Conservation (phyloP, 1,140 invertebrate species). For the Orchestia grillus region DNA sequence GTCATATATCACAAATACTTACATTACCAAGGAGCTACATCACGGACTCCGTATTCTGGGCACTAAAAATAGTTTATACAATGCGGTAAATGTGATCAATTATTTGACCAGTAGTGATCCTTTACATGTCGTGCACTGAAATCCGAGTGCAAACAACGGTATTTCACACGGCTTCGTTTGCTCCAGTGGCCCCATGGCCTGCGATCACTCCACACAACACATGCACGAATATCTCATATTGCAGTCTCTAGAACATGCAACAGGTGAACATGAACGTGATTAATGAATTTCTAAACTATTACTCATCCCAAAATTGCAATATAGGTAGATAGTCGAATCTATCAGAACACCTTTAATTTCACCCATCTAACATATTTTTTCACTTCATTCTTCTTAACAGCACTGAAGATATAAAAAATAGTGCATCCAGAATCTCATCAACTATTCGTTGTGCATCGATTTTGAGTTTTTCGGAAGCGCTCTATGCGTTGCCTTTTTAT, state of each 20-base stretch:
- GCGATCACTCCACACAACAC: neutral
- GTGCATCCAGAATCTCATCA: neutral
- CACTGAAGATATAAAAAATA: neutral
- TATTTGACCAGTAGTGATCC: neutral
- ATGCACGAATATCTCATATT: neutral
- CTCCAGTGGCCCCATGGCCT: neutral
- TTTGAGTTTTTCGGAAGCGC: neutral
- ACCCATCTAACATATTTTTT: neutral
- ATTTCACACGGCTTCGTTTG: neutral
- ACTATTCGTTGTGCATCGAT: neutral
- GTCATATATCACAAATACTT: neutral
- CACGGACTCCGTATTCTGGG: neutral
- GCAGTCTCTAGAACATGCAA: no score
- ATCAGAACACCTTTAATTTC: neutral
- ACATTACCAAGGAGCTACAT: neutral
- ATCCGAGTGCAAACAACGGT: neutral
- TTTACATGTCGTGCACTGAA: neutral
- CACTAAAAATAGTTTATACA: neutral
- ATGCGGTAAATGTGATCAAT: neutral
- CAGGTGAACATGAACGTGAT: neutral
- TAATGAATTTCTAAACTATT: neutral
- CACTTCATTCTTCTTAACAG: neutral
- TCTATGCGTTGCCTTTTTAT: neutral
- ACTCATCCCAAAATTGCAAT: neutral
- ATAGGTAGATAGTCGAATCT: neutral